Conservation (phyloP, 64 coral and sea anemone genomes). For the Exaiptasia diaphana region DNA sequence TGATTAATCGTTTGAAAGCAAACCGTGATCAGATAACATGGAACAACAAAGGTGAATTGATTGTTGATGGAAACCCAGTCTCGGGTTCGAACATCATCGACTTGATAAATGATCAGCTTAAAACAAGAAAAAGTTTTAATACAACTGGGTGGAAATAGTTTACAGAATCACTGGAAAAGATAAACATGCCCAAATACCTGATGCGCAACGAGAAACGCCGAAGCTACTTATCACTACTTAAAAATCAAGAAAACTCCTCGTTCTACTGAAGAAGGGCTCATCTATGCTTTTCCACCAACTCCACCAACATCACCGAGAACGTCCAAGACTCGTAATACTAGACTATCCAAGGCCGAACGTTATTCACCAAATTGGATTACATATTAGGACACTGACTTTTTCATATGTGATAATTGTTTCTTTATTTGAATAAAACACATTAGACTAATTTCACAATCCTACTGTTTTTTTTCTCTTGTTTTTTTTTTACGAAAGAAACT, state of each 20-base stretch:
- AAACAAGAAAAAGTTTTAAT: background rate
- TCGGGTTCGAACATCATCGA: background rate
- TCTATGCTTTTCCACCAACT: background rate
- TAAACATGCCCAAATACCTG: constrained; percentile 8
- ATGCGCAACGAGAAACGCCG: constrained; percentile 20
- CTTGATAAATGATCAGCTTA: background rate
- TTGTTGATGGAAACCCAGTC: background rate
- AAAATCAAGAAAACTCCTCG: background rate
- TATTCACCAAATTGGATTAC: background rate
- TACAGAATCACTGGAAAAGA: background rate
- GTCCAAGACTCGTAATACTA: background rate
- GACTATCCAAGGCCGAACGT: background rate
- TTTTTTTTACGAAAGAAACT: background rate
- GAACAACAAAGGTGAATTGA: background rate
- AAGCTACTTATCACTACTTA: background rate
- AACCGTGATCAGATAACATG: background rate
- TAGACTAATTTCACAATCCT: background rate
- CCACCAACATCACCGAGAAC: background rate
- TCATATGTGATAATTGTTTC: background rate
- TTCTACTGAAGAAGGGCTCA: background rate
- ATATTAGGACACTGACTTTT: background rate
- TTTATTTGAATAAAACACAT: background rate
- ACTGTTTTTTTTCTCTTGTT: background rate
- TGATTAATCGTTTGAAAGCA: background rate
- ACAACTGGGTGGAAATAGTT: background rate